Evolutionary conservation across 1,140 invertebrate species (phyloP).

Genomic region (Lycorma delicatula): DNA sequence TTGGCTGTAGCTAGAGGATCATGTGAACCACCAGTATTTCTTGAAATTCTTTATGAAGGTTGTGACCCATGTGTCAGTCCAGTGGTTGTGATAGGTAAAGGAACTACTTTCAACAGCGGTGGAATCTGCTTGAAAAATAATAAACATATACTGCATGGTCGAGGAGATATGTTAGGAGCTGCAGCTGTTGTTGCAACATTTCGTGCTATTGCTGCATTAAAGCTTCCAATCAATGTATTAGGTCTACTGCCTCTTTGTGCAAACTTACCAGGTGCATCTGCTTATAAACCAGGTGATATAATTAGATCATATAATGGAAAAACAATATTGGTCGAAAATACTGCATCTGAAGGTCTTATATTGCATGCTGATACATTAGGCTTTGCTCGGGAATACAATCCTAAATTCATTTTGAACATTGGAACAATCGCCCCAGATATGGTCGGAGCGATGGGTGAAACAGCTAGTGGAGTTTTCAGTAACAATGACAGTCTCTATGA

Average conservation of each 20-base stretch:
- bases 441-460: slow-evolving; percentile 44
- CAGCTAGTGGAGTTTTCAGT: slow-evolving; percentile 47
- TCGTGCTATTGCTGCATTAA: slow-evolving; percentile 42
- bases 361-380: slow-evolving; percentile 54
- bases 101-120: slow-evolving; percentile 59
- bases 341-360: slow-evolving; percentile 55
- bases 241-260: slow-evolving; percentile 49
- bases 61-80: slow-evolving; percentile 39
- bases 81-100: slow-evolving; percentile 41
- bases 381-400: slow-evolving; percentile 51
- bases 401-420: slow-evolving; percentile 50
- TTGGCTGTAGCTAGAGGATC: slow-evolving; percentile 53
- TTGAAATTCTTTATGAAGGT: slow-evolving; percentile 48
- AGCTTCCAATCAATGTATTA: slow-evolving; percentile 48
- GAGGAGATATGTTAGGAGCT: slow-evolving; percentile 60
- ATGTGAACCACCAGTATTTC: slow-evolving; percentile 48
- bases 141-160: slow-evolving; percentile 49
- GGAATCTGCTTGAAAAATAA: slow-evolving; percentile 51
- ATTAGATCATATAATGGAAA: slow-evolving; percentile 54
- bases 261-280: slow-evolving; percentile 51
- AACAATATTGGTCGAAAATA: slow-evolving; percentile 54
- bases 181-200: slow-evolving; percentile 49
- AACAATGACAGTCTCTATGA: slow-evolving; percentile 44
- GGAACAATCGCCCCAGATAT: slow-evolving; percentile 54
- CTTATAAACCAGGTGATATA: slow-evolving; percentile 55